phyloP scores from a whole-genome alignment of 2,797 vertebrate genomes.

The Pyrocephalus nanus region DNA sequence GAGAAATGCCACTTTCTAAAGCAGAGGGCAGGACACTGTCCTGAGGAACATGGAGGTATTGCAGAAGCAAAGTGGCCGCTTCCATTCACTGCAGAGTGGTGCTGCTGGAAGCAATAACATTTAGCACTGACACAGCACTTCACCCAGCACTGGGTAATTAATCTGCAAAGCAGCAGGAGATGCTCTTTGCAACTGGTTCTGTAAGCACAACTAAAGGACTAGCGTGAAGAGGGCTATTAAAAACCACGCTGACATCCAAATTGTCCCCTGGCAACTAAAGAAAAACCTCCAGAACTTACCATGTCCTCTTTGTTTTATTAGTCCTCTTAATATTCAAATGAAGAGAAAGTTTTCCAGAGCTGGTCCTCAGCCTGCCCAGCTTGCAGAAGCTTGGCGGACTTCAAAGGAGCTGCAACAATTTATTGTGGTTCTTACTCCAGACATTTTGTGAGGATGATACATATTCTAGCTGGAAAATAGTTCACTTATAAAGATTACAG shows the following conservation, averaged over 20 bases:
- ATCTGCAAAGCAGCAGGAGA: constrained; percentile 37
- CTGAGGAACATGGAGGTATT: background rate
- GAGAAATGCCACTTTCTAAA: background rate
- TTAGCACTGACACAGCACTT: constrained; percentile 1
- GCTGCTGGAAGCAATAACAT: background rate
- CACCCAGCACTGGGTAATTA: constrained; percentile 32
- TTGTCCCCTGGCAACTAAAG: constrained; percentile 26
- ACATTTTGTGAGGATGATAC: background rate
- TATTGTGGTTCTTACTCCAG: background rate
- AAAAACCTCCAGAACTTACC: constrained; percentile 20
- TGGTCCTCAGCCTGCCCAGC: background rate
- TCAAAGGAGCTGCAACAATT: constrained; percentile 18
- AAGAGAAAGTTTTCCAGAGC: constrained; percentile 46
- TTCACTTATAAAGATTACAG: background rate
- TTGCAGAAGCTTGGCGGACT: background rate
- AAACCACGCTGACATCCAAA: constrained; percentile 20
- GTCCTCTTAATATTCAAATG: constrained; percentile 43
- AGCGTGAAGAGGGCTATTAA: background rate
- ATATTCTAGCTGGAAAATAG: background rate
- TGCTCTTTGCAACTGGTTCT: background rate
- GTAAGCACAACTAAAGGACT: background rate
- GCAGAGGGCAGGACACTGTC: background rate
- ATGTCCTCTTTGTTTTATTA: constrained; percentile 42
- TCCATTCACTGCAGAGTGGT: background rate
- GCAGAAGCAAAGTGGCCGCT: background rate